Evolutionary conservation across 2,113 vertebrate species (phyloP).

Genomic region (Nothobranchius furzeri): DNA sequence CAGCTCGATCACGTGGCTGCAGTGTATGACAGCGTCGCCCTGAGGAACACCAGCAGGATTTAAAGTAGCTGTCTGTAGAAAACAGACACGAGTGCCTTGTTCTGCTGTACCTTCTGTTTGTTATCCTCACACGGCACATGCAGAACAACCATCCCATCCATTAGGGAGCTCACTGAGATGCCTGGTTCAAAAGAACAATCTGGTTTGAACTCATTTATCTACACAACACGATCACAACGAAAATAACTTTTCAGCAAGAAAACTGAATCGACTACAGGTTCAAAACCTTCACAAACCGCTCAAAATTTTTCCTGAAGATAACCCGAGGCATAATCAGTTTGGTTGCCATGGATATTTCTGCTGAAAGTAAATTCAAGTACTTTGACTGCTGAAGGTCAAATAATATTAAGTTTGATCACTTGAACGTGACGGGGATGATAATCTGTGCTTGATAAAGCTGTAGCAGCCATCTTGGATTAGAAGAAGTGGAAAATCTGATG

Average conservation of each 20-base stretch:
- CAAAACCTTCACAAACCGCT: neutral
- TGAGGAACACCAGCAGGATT: slow-evolving; percentile 57
- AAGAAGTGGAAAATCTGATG: too few species aligned
- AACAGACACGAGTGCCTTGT: neutral
- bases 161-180: slow-evolving; percentile 92
- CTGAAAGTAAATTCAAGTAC: neutral
- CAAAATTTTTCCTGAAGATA: too few species aligned
- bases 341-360: slow-evolving; percentile 3
- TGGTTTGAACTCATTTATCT: neutral
- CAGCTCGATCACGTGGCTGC: slow-evolving; percentile 90
- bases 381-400: too few species aligned
- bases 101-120: slow-evolving; percentile 89
- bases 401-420: too few species aligned
- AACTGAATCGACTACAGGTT: neutral
- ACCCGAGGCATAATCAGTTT: neutral
- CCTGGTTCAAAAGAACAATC: slow-evolving; percentile 71
- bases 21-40: slow-evolving; percentile 93
- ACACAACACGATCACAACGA: neutral
- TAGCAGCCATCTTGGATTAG: too few species aligned
- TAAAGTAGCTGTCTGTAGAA: neutral
- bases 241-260: neutral
- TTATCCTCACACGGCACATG: slow-evolving; percentile 90
- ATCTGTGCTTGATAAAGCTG: too few species aligned
- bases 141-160: slow-evolving; percentile 91
- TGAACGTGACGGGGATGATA: too few species aligned